Evolutionary conservation across 1,140 invertebrate genomes (phyloP), one percentile per base, ranked within the genome.

Genomic region (Drosophila sulfurigaster): DNA sequence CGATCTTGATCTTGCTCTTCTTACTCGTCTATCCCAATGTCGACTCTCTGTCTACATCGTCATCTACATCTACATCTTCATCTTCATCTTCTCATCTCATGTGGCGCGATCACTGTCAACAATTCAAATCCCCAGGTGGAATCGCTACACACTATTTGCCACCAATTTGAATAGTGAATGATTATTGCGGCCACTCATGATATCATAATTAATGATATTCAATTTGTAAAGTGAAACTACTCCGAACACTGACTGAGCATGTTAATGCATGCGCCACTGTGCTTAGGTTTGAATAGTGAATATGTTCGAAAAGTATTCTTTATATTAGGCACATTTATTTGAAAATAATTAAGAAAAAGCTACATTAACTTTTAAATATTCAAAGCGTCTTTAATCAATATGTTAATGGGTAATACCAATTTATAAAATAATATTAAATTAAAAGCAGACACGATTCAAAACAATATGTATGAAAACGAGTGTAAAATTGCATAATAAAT

Each of bases 1-100:
- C 80, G 77, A 89, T 87, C 83, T 73, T 35, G 70, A 83, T 87
- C 76, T 69, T 76, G 72, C 35, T 8, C 35, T 38, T 8, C 35
- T 38, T 10, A 8, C 35, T 38, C 35, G 35, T 38, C 35, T 38
- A 79, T 83, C 62, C 72, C 83, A 72, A 74, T 85, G 72, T 81
- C 85, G 85, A 89, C 85, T 79, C 83, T 78, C 77, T 51, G 30
- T 62, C 30, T 62, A 32, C 10, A 48, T 62, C 68, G 68, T 80
- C 73, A 10, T 38, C 10, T 7, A 10, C 35, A 38, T 38, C 35
- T 32, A 32, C 32, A 79, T 82, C 67, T 62, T 80, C 72, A 16
- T 16, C 16, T 1, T 16, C 16, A 25, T 25, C 3, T 25, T 25
- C 20, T 25, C 20, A 76, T 73, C 48, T 49, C 79, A 81, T 78